A percentile compares a stretch with the other conserved stretches of the same genome.
Conservation (phyloP, 2,797 vertebrate genomes). For the Lithobates pipiens region DNA sequence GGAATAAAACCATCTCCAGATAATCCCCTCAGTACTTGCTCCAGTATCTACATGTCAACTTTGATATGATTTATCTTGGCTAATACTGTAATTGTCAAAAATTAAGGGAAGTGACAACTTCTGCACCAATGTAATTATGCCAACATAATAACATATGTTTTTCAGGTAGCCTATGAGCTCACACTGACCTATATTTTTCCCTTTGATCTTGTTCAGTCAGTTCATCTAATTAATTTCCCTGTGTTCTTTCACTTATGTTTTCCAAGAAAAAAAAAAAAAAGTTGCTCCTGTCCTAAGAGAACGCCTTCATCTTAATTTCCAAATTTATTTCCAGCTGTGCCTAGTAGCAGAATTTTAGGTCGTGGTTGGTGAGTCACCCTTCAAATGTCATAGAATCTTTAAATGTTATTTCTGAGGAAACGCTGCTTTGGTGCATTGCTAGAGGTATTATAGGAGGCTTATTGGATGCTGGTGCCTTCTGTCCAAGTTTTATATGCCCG, state of each 20-base stretch:
- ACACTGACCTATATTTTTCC: constrained; percentile 20
- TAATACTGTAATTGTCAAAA: not conserved
- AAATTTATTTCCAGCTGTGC: not conserved
- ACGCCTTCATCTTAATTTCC: constrained; percentile 1
- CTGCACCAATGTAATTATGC: constrained; percentile 10
- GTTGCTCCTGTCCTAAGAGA: constrained; percentile 10
- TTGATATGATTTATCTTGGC: not conserved
- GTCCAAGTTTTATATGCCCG: not conserved
- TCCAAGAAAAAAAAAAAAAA: not conserved
- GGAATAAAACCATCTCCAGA: not conserved
- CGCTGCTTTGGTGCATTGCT: constrained; percentile 8
- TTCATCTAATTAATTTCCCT: not conserved
- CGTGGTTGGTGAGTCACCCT: not conserved
- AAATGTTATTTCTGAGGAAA: constrained; percentile 3
- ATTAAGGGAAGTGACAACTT: not conserved
- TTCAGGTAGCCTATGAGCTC: not conserved
- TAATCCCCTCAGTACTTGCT: not conserved
- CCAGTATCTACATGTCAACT: not conserved
- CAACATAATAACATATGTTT: not conserved
- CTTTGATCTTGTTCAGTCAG: not conserved
- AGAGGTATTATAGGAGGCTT: constrained; percentile 26
- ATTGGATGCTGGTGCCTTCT: constrained; percentile 16
- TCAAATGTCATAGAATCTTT: constrained; percentile 17
- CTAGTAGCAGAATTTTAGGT: constrained; percentile 5
- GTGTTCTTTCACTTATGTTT: constrained; percentile 3